Evolutionary conservation across 2,113 vertebrate species (phyloP), one percentile per base, ranked within the genome.

Genomic region (Marmota flaviventris): DNA sequence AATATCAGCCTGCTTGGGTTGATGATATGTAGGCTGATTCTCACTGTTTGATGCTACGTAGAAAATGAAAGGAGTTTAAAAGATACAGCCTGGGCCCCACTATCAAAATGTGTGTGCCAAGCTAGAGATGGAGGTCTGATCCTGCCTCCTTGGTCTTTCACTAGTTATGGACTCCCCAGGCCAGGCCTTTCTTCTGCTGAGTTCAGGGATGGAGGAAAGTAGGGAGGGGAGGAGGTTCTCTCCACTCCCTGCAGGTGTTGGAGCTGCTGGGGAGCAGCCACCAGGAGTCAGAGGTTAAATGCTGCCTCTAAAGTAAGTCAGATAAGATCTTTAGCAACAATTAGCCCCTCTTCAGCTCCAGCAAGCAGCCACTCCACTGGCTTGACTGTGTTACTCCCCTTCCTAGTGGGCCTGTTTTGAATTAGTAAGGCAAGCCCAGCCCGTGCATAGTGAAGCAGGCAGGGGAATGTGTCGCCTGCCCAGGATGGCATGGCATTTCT

Each of bases 281-380:
- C 34, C 13, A 67, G 51, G 77, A 91, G 95, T 65, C 81, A 81
- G 37, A 88, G 93, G 91, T 94, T 93, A 91, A 84, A 91, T 25
- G 81, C 58, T 56, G 69, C 85, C 53, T 86, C 79, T 45, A 56
- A 58, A 92, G 45, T 18, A 58, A 91, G 75, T 27, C n/a, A 1
- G 63, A 92, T 93, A 89, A 32, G 48, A 93, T 86, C 79, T 92
- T 87, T 32, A 78, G 39, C 39, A 48, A 42, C 79, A 75, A 67
- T 84, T 79, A 95, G 76, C 87, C 24, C 37, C 29, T 95, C 88
- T 89, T 37, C 45, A 37, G 79, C 29, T 37, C 32, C 65, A 45
- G n/a, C 25, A 53, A 82, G 51, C 7, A 29, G 20, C 18, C 14
- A 2, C 27, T 93, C 42, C 27, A 10, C 16, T 45, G 51, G 13